Base-by-base conservation (phyloP, 2,888 invertebrate species). In the Xanthorhoe designata region DNA sequence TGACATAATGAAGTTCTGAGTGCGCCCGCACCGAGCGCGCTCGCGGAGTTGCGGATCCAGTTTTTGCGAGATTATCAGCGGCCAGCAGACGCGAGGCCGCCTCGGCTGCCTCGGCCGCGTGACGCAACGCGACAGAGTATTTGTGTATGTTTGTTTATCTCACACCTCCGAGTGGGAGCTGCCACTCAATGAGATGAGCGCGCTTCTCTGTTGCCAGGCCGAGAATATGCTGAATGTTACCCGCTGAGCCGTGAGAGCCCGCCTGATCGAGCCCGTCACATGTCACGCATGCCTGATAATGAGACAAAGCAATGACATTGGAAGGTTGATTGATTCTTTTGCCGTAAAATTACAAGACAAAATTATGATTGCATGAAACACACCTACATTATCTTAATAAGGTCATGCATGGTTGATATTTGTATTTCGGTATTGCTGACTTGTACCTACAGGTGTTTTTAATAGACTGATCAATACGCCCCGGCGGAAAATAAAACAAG, bases 141-240 rank as follows among this genome's bases (percentile, higher is more conserved):
- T 58, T 50, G 50, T 50, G 50, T 58, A 17, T 35, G 58, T 38
- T 50, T 58, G 35, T 50, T 50, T 58, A 35, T 57, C 50, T 38
- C 8, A 58, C 50, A 49, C 57, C 57, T 32, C 47, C 13, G 50
- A 50, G 58, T 58, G 58, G 58, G 50, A 32, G 57, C 57, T 29
- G 32, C 38, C 13, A 13, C 54, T 42, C 42, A 56, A 47, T 47
- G 45, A 56, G 42, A 42, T 24, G n/a, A n/a, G 45, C 19, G 8
- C 42, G n/a, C 29, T 59, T 15, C 10, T 59, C 32, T n/a, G 61
- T 61, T 53, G 61, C 61, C 32, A 53, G 32, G 45, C 47, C n/a
- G n/a, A n/a, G 32, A 32, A 18, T 19, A 24, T 38, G 9, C 17
- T 32, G 17, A 18, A 51, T 18, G 17, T 5, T 42, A 35, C 13